phyloP scores from a whole-genome alignment of 2,797 vertebrate genomes.

The Furcifer pardalis region DNA sequence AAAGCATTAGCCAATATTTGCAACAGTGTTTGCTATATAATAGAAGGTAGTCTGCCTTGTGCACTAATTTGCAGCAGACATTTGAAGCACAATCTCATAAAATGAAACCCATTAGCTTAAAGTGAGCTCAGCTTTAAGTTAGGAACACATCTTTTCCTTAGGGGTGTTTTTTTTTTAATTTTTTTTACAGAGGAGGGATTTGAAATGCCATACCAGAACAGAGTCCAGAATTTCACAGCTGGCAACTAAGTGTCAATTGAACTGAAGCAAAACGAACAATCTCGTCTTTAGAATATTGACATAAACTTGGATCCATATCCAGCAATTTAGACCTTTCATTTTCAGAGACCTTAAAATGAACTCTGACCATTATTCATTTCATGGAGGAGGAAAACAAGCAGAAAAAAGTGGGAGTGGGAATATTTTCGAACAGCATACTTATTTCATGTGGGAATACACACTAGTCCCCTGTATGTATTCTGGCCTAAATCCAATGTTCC shows the following conservation, averaged over 20 bases:
- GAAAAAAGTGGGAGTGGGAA: neutral
- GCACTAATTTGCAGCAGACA: constrained; percentile 18
- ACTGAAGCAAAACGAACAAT: constrained; percentile 26
- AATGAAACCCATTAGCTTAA: neutral
- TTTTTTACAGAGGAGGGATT: constrained; percentile 17
- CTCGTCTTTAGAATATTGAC: constrained; percentile 31
- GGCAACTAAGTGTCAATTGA: constrained; percentile 22
- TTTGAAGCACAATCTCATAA: neutral
- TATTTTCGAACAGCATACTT: constrained; percentile 25
- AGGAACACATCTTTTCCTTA: constrained; percentile 2
- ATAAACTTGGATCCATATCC: constrained; percentile 29
- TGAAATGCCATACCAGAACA: constrained; percentile 18
- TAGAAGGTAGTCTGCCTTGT: neutral
- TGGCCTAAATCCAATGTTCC: constrained; percentile 20
- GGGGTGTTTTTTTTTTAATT: too few species aligned
- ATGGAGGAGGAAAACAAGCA: neutral
- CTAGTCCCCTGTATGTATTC: constrained; percentile 30
- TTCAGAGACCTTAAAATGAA: constrained; percentile 33
- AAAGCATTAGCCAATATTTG: constrained; percentile 3
- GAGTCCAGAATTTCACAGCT: constrained; percentile 33
- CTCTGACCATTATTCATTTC: constrained; percentile 28
- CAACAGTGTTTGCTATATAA: neutral
- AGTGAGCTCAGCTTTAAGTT: constrained; percentile 9
- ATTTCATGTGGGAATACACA: constrained; percentile 39
- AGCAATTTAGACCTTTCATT: constrained; percentile 11